Conservation (phyloP, 1,140 invertebrate genomes). For the Drosophila trapezifrons region DNA sequence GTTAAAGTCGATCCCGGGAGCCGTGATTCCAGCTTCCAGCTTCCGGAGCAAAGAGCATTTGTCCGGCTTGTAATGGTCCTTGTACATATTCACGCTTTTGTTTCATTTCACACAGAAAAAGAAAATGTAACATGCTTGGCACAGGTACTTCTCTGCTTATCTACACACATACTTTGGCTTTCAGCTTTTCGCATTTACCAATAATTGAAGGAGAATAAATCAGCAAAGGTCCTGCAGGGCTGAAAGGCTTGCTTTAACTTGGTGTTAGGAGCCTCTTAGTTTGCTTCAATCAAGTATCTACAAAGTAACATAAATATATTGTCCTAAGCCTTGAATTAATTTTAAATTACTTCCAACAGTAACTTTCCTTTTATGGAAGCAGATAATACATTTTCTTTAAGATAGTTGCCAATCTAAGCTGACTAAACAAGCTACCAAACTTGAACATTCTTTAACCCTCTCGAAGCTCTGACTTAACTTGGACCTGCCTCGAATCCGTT, state of each 20-base stretch:
- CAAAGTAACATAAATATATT: too few species aligned
- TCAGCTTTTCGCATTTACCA: constrained; percentile 8
- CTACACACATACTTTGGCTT: constrained; percentile 39
- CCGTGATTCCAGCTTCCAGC: constrained; percentile 4
- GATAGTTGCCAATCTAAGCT: too few species aligned
- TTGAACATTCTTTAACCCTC: too few species aligned
- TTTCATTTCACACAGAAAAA: constrained; percentile 39
- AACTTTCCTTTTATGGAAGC: too few species aligned
- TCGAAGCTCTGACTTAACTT: constrained; percentile 17
- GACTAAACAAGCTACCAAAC: too few species aligned
- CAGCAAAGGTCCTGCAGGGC: neutral
- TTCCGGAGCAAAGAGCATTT: constrained; percentile 27
- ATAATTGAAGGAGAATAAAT: constrained; percentile 6
- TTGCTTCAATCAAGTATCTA: too few species aligned
- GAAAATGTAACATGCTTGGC: constrained; percentile 38
- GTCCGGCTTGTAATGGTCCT: constrained; percentile 27
- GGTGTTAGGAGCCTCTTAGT: neutral
- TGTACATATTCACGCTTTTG: constrained; percentile 62
- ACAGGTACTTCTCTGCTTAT: constrained; percentile 49
- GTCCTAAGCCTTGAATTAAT: too few species aligned
- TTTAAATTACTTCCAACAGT: too few species aligned
- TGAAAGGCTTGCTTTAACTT: neutral
- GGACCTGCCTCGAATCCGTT: constrained; percentile 18
- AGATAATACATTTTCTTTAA: too few species aligned
- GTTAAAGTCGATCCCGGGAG: constrained; percentile 16